Evolutionary conservation across 1,140 invertebrate genomes (phyloP), one percentile per base, ranked within the genome.

Genomic region (Drosophila trapezifrons): DNA sequence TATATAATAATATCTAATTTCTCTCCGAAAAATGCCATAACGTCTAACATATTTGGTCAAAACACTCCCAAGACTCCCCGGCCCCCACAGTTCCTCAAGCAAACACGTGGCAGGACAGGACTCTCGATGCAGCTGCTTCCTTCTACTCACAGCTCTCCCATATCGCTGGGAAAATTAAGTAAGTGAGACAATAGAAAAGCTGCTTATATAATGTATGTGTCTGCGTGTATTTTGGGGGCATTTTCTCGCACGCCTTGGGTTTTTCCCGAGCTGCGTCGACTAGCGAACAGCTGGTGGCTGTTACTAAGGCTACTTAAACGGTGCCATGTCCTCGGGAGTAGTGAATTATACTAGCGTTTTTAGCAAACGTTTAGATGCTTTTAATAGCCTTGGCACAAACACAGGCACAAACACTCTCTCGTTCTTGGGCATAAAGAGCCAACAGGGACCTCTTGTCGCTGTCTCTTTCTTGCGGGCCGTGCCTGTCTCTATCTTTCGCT

Each of bases 361-460:
- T 89, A 89, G 83, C 81, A 72, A 89, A 64, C 79, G 83, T 83
- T 87, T 89, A 87, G 80, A 80, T 77, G 84, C 76, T 77, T 87
- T 89, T 87, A 87, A 87, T 87, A 87, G 83, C 84, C 65, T 42
- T 54, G 73, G 56, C 58, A 67, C 65, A 75, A 54, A 52, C 58
- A 67, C 65, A 75, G 37, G 18, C 29, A 52, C 49, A 18, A 15
- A 32, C 27, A 18, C 47, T 35, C 29, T 0, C 29, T 35, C 47
- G 20, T 65, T 45, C 52, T 25, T 38, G 38, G 46, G 40, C 42
- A 52, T 59, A 64, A 27, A 38, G 52, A 40, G 20, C 58, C 62
- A 64, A 20, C 17, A 37, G 58, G 47, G 67, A 65, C 72, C 60
- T 60, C 76, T 83, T 74, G 72, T 54, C 58, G 67, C 69, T 62